Evolutionary conservation across 2,113 vertebrate genomes (phyloP), one percentile per base, ranked within the genome.

Genomic region (Myodes glareolus): DNA sequence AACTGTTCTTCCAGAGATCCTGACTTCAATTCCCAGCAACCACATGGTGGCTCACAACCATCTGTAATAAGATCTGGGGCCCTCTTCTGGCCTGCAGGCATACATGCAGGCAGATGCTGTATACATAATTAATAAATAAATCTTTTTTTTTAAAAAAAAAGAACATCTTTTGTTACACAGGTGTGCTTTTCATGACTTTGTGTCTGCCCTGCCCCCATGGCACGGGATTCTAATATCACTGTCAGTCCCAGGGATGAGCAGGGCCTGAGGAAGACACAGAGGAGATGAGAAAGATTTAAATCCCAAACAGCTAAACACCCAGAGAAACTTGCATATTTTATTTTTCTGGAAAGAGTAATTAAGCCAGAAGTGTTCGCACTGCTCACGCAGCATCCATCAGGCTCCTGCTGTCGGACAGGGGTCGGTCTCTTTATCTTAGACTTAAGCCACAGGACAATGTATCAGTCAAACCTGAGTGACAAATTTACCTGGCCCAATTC

Each of bases 261-360:
- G 6, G 23, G n/a, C 1, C 5, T 2, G 16, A 0, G 8, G 16
- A 2, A 5, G 17, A 68, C n/a, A 65, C 12, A 7, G n/a, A 81
- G 31, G 76, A 61, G 33, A 13, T 76, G 9, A 50, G 75, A 47
- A 96, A 81, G 19, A 86, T 68, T 73, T 10, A 88, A 63, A 65
- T 0, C 65, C 14, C 7, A 52, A 52, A 50, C 27, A 76, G 63
- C 1, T 75, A 65, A 92, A 75, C 36, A 73, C 45, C 2, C 33
- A 95, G 39, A 68, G 47, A 72, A 84, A 92, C 33, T 58, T 39
- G 75, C 50, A 72, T 81, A 47, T 9, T 55, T 67, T 45, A 31
- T 61, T 93, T 92, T 61, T 47, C 45, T 63, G 27, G 52, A 95
- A 96, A 55, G 11, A 63, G 31, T 91, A 67, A n/a, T 91, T 78